Percentiles rank a stretch among this genome's conserved stretches.
These are phyloP conservation scores for Spisula solida DNA, from an alignment of 2,888 invertebrate genomes.

Conservation along the genomic window DNA sequence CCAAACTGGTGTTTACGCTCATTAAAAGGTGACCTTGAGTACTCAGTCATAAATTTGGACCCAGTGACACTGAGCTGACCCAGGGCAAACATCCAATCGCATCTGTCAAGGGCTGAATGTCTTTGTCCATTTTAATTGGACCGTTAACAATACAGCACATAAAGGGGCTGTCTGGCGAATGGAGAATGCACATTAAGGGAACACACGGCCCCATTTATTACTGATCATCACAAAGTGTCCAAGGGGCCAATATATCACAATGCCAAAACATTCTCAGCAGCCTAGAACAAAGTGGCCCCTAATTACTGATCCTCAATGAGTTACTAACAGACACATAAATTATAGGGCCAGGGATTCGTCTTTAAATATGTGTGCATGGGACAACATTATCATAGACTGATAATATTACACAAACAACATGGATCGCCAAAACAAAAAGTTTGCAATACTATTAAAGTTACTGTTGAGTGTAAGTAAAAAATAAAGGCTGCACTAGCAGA, in stretches of 20 bases:
- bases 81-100: conserved; percentile 47
- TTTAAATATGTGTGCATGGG: neutral
- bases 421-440: too few relatives aligned
- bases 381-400: neutral
- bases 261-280: neutral
- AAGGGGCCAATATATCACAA: conserved; percentile 22
- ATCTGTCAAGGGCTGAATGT: conserved; percentile 47
- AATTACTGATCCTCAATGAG: conserved; percentile 22
- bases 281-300: conserved; percentile 22
- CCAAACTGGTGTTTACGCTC: neutral
- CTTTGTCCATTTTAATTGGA: conserved; percentile 48
- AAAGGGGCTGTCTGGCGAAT: conserved; percentile 13
- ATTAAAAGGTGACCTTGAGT: conserved; percentile 36
- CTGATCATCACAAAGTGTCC: conserved; percentile 24
- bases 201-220: conserved; percentile 26
- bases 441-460: too few relatives aligned
- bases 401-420: too few relatives aligned
- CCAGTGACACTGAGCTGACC: conserved; percentile 48
- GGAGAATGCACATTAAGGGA: conserved; percentile 11
- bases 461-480: too few relatives aligned
- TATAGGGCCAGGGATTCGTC: neutral
- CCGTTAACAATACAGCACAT: conserved; percentile 29
- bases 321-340: conserved; percentile 23
- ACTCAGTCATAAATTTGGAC: conserved; percentile 14
- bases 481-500: too few relatives aligned